These are phyloP conservation scores for Nothoprocta perdicaria DNA, from an alignment of 2,113 vertebrate species.

Conservation along the genomic window DNA sequence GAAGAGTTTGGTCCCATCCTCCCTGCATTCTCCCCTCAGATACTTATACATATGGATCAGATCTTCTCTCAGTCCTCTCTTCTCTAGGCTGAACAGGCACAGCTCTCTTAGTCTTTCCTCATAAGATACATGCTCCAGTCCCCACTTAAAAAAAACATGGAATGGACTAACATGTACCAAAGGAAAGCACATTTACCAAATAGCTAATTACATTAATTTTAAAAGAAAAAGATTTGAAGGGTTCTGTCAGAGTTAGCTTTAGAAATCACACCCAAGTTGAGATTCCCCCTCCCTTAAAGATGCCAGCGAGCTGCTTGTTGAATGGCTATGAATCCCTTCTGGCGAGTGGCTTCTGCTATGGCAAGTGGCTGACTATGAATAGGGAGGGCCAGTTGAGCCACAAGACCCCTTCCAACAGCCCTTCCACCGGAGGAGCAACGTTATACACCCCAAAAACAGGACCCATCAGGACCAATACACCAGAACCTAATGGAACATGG, in stretches of 20 bases:
- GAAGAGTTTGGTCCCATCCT: too few species aligned
- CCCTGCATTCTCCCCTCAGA: too few species aligned
- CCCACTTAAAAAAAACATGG: not conserved
- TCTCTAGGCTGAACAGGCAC: too few species aligned
- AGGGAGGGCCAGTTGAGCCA: not conserved
- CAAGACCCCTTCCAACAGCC: accelerated
- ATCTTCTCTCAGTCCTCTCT: too few species aligned
- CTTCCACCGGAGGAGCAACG: not conserved
- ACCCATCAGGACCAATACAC: not conserved
- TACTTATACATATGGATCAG: too few species aligned
- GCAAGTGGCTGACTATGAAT: not conserved
- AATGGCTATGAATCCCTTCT: not conserved
- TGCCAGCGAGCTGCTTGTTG: not conserved
- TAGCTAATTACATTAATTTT: not conserved
- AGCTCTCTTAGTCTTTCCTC: too few species aligned
- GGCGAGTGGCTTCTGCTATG: not conserved
- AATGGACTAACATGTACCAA: not conserved
- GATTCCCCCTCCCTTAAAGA: not conserved
- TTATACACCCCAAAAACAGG: not conserved
- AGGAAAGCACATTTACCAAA: not conserved
- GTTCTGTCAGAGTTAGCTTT: not conserved
- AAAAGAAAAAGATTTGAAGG: not conserved
- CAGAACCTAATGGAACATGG: not conserved
- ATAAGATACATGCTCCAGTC: too few species aligned
- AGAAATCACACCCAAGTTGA: not conserved